Evolutionary conservation across 2,797 vertebrate genomes (phyloP).

Genomic region (Malurus leucopterus): DNA sequence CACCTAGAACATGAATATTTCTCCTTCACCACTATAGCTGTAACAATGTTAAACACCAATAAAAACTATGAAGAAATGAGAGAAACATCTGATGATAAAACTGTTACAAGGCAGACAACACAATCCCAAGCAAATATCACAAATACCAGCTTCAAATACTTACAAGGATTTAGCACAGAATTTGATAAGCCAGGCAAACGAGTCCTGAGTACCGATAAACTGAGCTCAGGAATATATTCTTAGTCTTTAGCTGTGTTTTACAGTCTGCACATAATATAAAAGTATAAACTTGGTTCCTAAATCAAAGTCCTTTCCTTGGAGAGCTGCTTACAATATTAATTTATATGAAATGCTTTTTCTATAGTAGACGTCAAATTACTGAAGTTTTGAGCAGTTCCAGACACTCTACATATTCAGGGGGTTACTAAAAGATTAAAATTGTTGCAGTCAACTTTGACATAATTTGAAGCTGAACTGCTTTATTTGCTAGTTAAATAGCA

Average conservation of each 20-base stretch:
- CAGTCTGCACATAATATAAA: neutral
- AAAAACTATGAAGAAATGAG: neutral
- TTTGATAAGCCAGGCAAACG: neutral
- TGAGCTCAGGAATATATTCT: neutral
- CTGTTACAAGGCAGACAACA: neutral
- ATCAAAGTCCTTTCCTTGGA: neutral
- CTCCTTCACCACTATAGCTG: neutral
- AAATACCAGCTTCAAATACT: neutral
- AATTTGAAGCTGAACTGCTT: conserved; percentile 13
- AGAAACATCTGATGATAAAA: neutral
- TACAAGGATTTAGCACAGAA: neutral
- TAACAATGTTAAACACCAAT: neutral
- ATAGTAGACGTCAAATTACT: neutral
- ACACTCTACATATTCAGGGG: neutral
- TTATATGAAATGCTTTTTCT: neutral
- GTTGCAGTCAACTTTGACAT: conserved; percentile 7
- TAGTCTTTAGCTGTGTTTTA: neutral
- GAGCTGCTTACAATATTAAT: neutral
- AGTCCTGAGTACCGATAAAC: neutral
- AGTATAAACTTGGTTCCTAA: neutral
- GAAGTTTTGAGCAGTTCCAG: conserved; percentile 1
- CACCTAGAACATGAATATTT: rapidly evolving
- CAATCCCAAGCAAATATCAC: neutral
- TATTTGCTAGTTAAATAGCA: conserved; percentile 17
- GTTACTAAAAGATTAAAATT: conserved; percentile 19